These are phyloP conservation scores for Drosophila anomelani DNA, from an alignment of 2,888 invertebrate genomes.

Conservation along the genomic window DNA sequence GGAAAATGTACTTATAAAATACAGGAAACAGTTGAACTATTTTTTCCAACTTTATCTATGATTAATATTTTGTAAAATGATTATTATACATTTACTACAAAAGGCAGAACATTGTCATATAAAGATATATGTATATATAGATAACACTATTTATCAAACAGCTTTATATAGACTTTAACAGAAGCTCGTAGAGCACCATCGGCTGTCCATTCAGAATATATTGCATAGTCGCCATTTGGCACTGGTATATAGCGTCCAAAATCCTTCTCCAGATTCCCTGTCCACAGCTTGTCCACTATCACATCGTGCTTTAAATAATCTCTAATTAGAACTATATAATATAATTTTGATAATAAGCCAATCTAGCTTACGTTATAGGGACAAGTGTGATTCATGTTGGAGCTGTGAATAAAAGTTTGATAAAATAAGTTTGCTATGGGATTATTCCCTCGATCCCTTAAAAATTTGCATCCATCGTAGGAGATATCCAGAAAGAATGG, in stretches of 20 bases:
- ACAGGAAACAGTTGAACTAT: neutral
- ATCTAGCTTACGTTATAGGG: conserved; percentile 31
- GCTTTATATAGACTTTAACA: conserved; percentile 12
- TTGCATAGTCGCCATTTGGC: conserved; percentile 31
- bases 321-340: neutral
- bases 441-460: conserved; percentile 23
- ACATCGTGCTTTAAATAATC: conserved; percentile 29
- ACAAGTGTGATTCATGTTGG: conserved; percentile 49
- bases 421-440: conserved; percentile 14
- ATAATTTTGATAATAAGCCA: neutral
- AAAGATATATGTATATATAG: too few relatives aligned
- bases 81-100: too few relatives aligned
- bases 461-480: conserved; percentile 45
- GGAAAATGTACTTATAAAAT: neutral
- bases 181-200: neutral
- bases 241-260: conserved; percentile 7
- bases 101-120: too few relatives aligned
- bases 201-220: conserved; percentile 21
- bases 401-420: neutral
- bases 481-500: conserved; percentile 5
- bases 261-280: conserved; percentile 17
- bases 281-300: conserved; percentile 19
- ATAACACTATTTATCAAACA: neutral
- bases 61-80: too few relatives aligned
- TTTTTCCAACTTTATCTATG: too few relatives aligned